Conservation (phyloP, 2,888 invertebrate genomes). For the Dasysyrphus albostriatus region DNA sequence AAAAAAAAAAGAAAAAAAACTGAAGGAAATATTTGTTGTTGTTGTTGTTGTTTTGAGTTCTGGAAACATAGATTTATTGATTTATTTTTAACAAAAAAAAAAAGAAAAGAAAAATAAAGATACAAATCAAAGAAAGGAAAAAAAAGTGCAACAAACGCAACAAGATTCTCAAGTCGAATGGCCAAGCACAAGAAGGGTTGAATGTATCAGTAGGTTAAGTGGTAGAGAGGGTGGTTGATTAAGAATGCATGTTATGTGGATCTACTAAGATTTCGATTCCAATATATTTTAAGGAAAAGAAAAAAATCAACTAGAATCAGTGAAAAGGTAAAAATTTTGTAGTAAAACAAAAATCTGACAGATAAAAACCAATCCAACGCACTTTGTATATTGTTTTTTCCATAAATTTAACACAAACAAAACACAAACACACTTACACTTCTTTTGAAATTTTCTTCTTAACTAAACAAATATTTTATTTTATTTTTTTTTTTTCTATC, state of each 20-base stretch:
- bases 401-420: neutral
- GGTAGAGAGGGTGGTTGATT: slow-evolving; percentile 16
- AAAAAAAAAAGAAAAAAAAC: slow-evolving; percentile 4
- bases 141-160: slow-evolving; percentile 68
- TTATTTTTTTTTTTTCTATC: slow-evolving; percentile 22
- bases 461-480: slow-evolving; percentile 14
- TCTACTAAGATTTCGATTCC: slow-evolving; percentile 13
- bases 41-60: slow-evolving; percentile 19
- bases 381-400: slow-evolving; percentile 19
- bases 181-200: slow-evolving; percentile 28
- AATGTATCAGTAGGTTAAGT: slow-evolving; percentile 43
- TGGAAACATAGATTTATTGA: slow-evolving; percentile 49
- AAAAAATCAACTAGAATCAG: slow-evolving; percentile 21
- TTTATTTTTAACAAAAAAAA: slow-evolving; percentile 11
- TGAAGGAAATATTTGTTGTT: slow-evolving; percentile 26
- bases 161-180: slow-evolving; percentile 54
- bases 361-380: slow-evolving; percentile 9
- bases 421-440: slow-evolving; percentile 18
- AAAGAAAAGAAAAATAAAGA: slow-evolving; percentile 5
- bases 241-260: slow-evolving; percentile 32
- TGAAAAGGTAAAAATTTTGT: neutral
- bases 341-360: neutral
- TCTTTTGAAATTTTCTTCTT: slow-evolving; percentile 19
- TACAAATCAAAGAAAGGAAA: slow-evolving; percentile 23
- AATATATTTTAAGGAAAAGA: slow-evolving; percentile 7